Evolutionary conservation across 2,113 vertebrate species (phyloP), one percentile per base, ranked within the genome.

Genomic region (Paratilapia polleni): DNA sequence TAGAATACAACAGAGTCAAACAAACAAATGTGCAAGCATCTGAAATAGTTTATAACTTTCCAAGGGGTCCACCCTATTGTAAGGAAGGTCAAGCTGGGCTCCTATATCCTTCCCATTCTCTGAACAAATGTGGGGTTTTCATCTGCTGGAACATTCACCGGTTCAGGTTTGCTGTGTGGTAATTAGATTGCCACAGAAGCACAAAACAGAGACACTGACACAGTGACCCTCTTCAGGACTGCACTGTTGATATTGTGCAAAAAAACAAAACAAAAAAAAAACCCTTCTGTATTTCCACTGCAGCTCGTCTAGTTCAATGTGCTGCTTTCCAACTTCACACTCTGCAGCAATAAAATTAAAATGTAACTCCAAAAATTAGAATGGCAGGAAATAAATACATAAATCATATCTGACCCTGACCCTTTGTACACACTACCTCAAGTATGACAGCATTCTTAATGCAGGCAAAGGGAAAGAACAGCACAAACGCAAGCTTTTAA

Each of bases 181-280:
- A 70, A 47, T 70, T 70, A 28, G 64, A 70, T 70, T 49, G 9
- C 41, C 24, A 3, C 10, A 70, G 6, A 70, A 70, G 66, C 43
- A 70, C 66, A 70, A 70, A 70, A 70, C 64, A 47, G 38, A 47
- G 22, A 68, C 64, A 19, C 38, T 68, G 63, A 47, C 64, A 68
- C 22, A 47, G 38, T 68, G 64, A 68, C 66, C 66, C 66, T 70
- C 66, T 70, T 70, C 66, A 49, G 66, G 66, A 49, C 43, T 70
- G 66, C 66, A 49, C 24, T 70, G 66, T 38, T 70, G 24, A 70
- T 70, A 70, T 52, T 70, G 66, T 70, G 15, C 2, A 52, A 70
- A 70, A 70, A n/a, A n/a, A n/a, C n/a, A n/a, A n/a, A n/a, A n/a
- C n/a, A n/a, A n/a, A n/a, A n/a, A n/a, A n/a, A n/a, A n/a, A n/a